phyloP scores from a whole-genome alignment of 2,797 vertebrate species.

The Notoglanidium macrostoma region DNA sequence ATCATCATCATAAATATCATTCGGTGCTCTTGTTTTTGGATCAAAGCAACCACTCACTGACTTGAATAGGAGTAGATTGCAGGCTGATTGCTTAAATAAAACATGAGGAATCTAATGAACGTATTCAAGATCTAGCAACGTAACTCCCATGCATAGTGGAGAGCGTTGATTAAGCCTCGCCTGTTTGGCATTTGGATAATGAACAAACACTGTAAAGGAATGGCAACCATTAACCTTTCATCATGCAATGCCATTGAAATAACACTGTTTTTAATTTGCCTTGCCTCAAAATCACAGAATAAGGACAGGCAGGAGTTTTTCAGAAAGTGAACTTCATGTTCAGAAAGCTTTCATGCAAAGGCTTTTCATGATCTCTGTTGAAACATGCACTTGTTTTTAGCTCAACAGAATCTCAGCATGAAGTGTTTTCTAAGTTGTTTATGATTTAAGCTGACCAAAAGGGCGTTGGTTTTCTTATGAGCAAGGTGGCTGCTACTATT shows the following conservation, averaged over 20 bases:
- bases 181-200: slow-evolving; percentile 83
- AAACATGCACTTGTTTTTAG: slow-evolving; percentile 15
- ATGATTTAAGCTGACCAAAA: slow-evolving; percentile 28
- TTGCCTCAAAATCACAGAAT: slow-evolving; percentile 64
- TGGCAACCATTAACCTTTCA: slow-evolving; percentile 79
- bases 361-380: slow-evolving; percentile 4
- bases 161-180: slow-evolving; percentile 78
- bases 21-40: slow-evolving; percentile 64
- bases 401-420: slow-evolving; percentile 9
- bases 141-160: slow-evolving; percentile 64
- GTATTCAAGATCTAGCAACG: slow-evolving; percentile 68
- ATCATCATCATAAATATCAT: slow-evolving; percentile 59
- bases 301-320: slow-evolving; percentile 31
- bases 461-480: slow-evolving; percentile 27
- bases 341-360: slow-evolving; percentile 18
- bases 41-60: slow-evolving; percentile 64
- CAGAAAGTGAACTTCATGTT: slow-evolving; percentile 20
- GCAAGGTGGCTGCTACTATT: slow-evolving; percentile 42
- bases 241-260: slow-evolving; percentile 52
- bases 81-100: slow-evolving; percentile 81
- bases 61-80: slow-evolving; percentile 65
- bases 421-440: not conserved
- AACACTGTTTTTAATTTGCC: slow-evolving; percentile 57
- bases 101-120: slow-evolving; percentile 79
- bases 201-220: slow-evolving; percentile 77